Evolutionary conservation across 2,113 vertebrate genomes (phyloP), one percentile per base, ranked within the genome.

Genomic region (Spilogale gracilis): DNA sequence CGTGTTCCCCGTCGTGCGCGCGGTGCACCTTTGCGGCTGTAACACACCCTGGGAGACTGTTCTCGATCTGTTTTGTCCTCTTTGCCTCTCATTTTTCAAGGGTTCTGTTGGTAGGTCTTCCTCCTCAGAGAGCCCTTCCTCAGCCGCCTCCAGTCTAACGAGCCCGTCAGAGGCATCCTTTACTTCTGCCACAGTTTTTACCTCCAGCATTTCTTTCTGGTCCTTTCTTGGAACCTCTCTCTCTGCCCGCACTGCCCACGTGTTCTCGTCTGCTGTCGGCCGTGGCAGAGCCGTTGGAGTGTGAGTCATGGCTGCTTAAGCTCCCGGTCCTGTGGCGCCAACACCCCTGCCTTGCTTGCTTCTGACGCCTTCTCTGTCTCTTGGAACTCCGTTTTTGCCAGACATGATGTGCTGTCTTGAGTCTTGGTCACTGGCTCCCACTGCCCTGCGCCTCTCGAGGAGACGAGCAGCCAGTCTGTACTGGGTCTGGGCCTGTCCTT

Each of bases 1-100:
- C 4, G 1, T 16, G 30, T 25, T 32, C 56, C 67, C 1, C 1
- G 0, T 30, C 4, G 0, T 0, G 1, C 3, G 43, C 32, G 7
- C 1, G 10, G 3, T 5, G 3, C 30, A 32, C 74, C 60, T 38
- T 21, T 10, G 9, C 9, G 4, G 32, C 2, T 18, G 32, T 30
- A 21, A 30, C 60, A 0, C 14, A 6, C 11, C 60, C 27, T 4
- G 4, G 5, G 14, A 4, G 11, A 25, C 9, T 1, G 6, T 30
- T 38, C n/a, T 52, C 74, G 14, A 5, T 54, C 11, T 1, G 21
- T 6, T 20, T 25, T 2, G 23, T 54, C 30, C 60, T 38, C 23
- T 23, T 13, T 38, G 89, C 48, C 20, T 27, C 7, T 38, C 23
- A 6, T n/a, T 30, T 18, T 17, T 20, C 10, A 25, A 48, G 23